Percentiles rank a stretch among this genome's conserved stretches.
Evolutionary conservation across 2,888 invertebrate genomes (phyloP).

Genomic region (Epinotia demarniana): DNA sequence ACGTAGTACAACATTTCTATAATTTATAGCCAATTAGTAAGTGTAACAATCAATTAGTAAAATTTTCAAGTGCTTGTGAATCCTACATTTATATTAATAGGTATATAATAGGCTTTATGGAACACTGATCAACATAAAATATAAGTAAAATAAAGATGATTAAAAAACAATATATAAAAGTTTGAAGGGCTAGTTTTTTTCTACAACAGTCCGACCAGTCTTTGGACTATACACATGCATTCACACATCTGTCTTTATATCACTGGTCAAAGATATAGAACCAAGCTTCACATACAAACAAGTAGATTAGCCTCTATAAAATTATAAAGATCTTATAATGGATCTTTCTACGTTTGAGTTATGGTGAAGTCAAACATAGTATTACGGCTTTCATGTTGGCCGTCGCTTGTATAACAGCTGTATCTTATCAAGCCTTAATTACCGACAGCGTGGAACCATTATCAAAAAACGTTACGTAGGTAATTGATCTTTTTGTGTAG

Average conservation of each 20-base stretch:
- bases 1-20: conserved; percentile 6
- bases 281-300: conserved; percentile 9
- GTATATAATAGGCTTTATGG: conserved; percentile 54
- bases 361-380: conserved; percentile 28
- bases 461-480: conserved; percentile 30
- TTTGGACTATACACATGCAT: conserved; percentile 33
- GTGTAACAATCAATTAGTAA: conserved; percentile 61
- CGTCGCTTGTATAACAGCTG: neutral
- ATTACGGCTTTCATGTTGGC: conserved; percentile 11
- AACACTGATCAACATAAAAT: conserved; percentile 67
- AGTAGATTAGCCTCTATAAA: conserved; percentile 2
- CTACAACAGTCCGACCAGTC: conserved; percentile 73
- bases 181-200: conserved; percentile 79
- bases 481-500: conserved; percentile 33
- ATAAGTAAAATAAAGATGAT: conserved; percentile 63
- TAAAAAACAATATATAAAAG: conserved; percentile 56
- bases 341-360: neutral
- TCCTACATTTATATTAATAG: conserved; percentile 41
- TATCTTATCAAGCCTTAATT: conserved; percentile 41
- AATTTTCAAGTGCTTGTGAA: conserved; percentile 59
- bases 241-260: conserved; percentile 24
- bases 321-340: conserved; percentile 10
- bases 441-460: conserved; percentile 26
- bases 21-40: conserved; percentile 42
- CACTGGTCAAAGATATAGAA: conserved; percentile 17